Percentiles rank a stretch among this genome's conserved stretches.
These are phyloP conservation scores for Orbicella faveolata DNA, from an alignment of 64 coral and sea anemone genomes.

Conservation along the genomic window DNA sequence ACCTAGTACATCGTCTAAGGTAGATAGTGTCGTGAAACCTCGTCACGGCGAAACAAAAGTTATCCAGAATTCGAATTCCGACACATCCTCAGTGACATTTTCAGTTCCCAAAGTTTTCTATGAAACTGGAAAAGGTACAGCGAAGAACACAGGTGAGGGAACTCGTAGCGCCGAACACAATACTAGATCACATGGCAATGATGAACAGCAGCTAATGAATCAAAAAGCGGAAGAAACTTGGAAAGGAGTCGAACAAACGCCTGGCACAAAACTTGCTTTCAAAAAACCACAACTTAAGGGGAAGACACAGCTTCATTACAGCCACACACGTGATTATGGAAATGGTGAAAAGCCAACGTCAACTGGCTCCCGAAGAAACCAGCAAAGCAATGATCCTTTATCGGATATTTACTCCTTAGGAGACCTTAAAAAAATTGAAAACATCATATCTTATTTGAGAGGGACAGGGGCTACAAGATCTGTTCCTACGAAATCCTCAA, in stretches of 20 bases:
- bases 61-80: background rate
- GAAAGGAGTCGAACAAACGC: background rate
- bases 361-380: conserved; percentile 20
- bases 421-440: conserved; percentile 7
- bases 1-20: background rate
- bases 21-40: background rate
- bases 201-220: background rate
- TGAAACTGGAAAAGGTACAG: background rate
- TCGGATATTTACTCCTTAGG: background rate
- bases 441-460: conserved; percentile 20
- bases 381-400: background rate
- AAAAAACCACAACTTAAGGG: background rate
- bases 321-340: background rate
- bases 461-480: background rate
- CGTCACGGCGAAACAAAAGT: background rate
- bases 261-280: background rate
- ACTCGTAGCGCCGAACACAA: background rate
- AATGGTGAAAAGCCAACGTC: background rate
- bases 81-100: background rate
- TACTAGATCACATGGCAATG: background rate
- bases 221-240: background rate
- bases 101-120: background rate
- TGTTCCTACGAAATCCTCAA: background rate
- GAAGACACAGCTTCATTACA: background rate
- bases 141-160: background rate